Conservation (phyloP, 2,113 vertebrate species). For the Colistium nudipinnis region DNA sequence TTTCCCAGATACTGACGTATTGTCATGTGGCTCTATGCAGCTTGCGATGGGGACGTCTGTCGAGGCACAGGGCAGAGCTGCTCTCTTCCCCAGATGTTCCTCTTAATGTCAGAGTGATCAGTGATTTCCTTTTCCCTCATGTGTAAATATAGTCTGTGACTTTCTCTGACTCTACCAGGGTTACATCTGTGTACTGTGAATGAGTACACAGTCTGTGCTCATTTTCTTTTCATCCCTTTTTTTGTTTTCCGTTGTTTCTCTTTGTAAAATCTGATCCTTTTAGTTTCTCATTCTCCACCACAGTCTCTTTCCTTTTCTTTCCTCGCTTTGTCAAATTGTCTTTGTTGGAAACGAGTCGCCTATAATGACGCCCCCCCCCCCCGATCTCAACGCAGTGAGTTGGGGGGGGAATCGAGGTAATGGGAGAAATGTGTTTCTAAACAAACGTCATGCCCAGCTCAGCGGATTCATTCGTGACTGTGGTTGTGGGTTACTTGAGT, state of each 20-base stretch:
- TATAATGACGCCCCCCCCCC: too few species aligned
- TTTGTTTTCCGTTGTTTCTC: neutral
- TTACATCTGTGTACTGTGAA: constrained; percentile 18
- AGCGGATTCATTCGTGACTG: constrained; percentile 73
- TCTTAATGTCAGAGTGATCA: constrained; percentile 37
- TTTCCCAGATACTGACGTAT: too few species aligned
- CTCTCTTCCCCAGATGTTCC: constrained; percentile 57
- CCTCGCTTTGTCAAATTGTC: constrained; percentile 14
- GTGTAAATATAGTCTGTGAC: constrained; percentile 17
- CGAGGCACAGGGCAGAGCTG: constrained; percentile 33
- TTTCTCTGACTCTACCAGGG: constrained; percentile 14
- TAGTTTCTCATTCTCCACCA: constrained; percentile 1
- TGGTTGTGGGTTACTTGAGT: constrained; percentile 65
- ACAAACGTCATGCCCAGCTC: constrained; percentile 57
- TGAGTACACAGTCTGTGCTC: constrained; percentile 23
- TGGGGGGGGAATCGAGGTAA: constrained; percentile 41
- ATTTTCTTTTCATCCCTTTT: constrained; percentile 14
- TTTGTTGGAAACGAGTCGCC: constrained; percentile 39
- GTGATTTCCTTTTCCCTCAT: constrained; percentile 39
- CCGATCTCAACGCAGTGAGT: constrained; percentile 2
- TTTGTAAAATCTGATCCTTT: constrained; percentile 11
- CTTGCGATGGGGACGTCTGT: constrained; percentile 25
- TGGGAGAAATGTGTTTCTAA: constrained; percentile 63
- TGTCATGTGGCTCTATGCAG: too few species aligned
- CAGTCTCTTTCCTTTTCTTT: neutral